phyloP scores from a whole-genome alignment of 2,113 vertebrate genomes.

The Mobula birostris region DNA sequence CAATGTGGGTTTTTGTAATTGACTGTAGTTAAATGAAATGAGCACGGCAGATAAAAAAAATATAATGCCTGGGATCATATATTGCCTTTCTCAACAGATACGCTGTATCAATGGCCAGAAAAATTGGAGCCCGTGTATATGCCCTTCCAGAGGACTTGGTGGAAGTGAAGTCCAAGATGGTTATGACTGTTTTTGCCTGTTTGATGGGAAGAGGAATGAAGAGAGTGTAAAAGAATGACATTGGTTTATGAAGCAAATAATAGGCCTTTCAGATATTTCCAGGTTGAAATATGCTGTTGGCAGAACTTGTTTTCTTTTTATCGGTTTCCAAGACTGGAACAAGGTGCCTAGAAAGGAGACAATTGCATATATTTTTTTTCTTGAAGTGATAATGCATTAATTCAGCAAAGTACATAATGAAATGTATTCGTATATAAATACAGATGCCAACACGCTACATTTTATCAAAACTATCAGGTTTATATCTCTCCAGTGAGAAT shows the following conservation, averaged over 20 bases:
- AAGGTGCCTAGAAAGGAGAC: constrained; percentile 52
- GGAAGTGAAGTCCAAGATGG: constrained; percentile 87
- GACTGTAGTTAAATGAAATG: neutral
- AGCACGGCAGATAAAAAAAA: neutral
- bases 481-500: neutral
- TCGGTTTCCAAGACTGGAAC: constrained; percentile 58
- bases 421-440: constrained; percentile 52
- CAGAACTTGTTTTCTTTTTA: constrained; percentile 41
- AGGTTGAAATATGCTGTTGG: constrained; percentile 48
- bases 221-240: constrained; percentile 56
- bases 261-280: constrained; percentile 55
- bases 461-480: neutral
- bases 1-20: neutral
- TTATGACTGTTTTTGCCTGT: constrained; percentile 93
- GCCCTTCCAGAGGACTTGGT: constrained; percentile 85
- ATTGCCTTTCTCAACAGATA: constrained; percentile 57
- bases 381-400: constrained; percentile 44
- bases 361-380: constrained; percentile 49
- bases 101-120: constrained; percentile 82
- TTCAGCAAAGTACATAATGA: constrained; percentile 54
- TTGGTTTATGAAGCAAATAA: constrained; percentile 39
- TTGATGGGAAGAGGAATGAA: constrained; percentile 97
- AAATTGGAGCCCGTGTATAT: constrained; percentile 82
- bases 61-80: constrained; percentile 37
- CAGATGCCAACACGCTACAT: neutral